phyloP scores from a whole-genome alignment of 2,888 invertebrate species.

The Oeneis ivallda region DNA sequence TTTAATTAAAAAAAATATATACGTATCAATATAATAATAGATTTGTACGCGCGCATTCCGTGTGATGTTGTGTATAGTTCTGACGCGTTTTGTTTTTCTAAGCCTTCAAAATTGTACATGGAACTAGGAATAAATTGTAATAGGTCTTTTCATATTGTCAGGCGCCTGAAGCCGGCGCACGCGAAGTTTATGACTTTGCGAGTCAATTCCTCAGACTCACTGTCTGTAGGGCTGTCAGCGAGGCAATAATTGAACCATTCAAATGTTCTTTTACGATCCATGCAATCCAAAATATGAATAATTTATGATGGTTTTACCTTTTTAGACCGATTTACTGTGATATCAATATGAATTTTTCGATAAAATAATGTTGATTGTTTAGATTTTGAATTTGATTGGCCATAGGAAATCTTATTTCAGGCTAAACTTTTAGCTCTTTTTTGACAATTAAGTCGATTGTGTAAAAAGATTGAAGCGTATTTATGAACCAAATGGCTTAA shows the following conservation, averaged over 20 bases:
- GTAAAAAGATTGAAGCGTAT: too few species aligned
- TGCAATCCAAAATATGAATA: neutral
- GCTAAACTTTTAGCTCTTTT: too few species aligned
- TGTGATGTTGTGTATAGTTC: neutral
- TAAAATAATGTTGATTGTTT: too few species aligned
- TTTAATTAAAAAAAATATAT: too few species aligned
- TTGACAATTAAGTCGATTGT: too few species aligned
- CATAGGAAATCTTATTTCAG: too few species aligned
- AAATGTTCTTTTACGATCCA: neutral
- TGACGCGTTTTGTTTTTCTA: neutral
- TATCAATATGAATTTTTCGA: neutral
- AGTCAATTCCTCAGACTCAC: slow-evolving; percentile 61
- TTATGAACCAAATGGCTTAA: too few species aligned
- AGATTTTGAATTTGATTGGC: too few species aligned
- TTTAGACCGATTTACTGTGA: too few species aligned
- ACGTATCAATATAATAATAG: too few species aligned
- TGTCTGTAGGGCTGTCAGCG: slow-evolving; percentile 52
- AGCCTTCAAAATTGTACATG: slow-evolving; percentile 41
- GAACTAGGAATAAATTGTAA: too few species aligned
- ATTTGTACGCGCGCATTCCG: neutral
- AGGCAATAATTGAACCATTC: neutral
- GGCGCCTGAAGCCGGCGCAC: neutral
- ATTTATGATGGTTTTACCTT: neutral
- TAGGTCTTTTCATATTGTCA: slow-evolving; percentile 1
- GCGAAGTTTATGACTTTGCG: slow-evolving; percentile 62